Percentiles rank a stretch among this genome's conserved stretches.
Evolutionary conservation across 2,888 invertebrate genomes (phyloP).

Genomic region (Scrobipalpa atriplicella): DNA sequence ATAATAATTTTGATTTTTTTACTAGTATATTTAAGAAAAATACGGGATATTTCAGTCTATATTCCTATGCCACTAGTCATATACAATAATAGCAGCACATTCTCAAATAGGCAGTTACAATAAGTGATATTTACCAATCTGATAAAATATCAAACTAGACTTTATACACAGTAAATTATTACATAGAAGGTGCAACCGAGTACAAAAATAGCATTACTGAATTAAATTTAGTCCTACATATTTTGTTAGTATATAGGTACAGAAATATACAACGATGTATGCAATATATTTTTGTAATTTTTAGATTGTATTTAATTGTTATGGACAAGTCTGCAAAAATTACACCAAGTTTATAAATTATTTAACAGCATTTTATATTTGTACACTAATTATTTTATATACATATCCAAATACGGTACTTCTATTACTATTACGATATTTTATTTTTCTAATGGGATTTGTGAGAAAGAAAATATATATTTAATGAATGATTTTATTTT

Average conservation of each 20-base stretch:
- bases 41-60: slow-evolving; percentile 43
- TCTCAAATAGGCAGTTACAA: slow-evolving; percentile 60
- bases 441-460: not conserved
- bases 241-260: slow-evolving; percentile 28
- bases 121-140: slow-evolving; percentile 56
- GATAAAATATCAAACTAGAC: slow-evolving; percentile 33
- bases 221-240: slow-evolving; percentile 28
- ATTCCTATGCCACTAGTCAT: slow-evolving; percentile 69
- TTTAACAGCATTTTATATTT: too few relatives aligned
- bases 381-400: too few relatives aligned
- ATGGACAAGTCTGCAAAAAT: slow-evolving; percentile 29
- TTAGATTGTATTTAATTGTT: slow-evolving; percentile 52
- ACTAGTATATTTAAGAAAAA: slow-evolving; percentile 4
- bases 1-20: not conserved
- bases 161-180: slow-evolving; percentile 27
- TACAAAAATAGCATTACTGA: slow-evolving; percentile 56
- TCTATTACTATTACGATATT: not conserved
- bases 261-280: slow-evolving; percentile 47
- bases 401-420: too few relatives aligned
- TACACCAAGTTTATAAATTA: not conserved
- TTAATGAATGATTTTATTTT: not conserved
- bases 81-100: slow-evolving; percentile 67
- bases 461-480: too few relatives aligned
- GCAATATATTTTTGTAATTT: slow-evolving; percentile 74
- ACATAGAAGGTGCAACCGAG: slow-evolving; percentile 57